Base-by-base conservation (phyloP, 2,113 vertebrate species). In the Rhagologus leucostigma region DNA sequence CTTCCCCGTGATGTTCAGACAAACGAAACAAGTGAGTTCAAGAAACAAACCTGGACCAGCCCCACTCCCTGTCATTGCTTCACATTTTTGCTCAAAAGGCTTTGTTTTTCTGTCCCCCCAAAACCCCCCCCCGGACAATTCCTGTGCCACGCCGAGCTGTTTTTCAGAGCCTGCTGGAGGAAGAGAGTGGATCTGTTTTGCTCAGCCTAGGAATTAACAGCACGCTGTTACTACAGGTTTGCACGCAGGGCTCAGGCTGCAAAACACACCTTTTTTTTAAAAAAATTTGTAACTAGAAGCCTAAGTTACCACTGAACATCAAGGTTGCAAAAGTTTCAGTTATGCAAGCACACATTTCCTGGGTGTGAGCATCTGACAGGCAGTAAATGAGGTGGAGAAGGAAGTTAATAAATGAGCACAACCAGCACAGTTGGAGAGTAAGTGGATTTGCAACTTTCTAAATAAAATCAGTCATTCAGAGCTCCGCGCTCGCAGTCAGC, bases 291-390 rank as follows among this genome's bases (percentile, higher is more conserved):
- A 50, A n/a, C 11, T 20, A 30, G 47, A 91, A 93, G 71, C 39
- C 5, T 2, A 68, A 78, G 33, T 27, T 73, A 47, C 82, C 79
- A 35, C 75, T 37, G 29, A 82, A 59, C 56, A 57, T 3, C 33
- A 33, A 84, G 44, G 42, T 80, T 95, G 91, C 89, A 93, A n/a
- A 88, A 95, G 91, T 90, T 95, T 94, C 79, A 90, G 94, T 93
- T 95, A 95, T 62, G 91, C 94, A 95, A 96, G 93, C 57, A 33
- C 29, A 47, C 89, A 35, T 94, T 95, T 96, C 94, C 95, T 94
- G 93, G 91, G 95, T 91, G 93, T 87, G 89, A 92, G 59, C 64
- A 68, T 93, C 87, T 87, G 94, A 81, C 76, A 74, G 19, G 5
- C 83, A 75, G 75, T 19, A 69, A 94, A 92, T 86, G 47, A 95